These are phyloP conservation scores for Dissostichus mawsoni DNA, from an alignment of 2,113 vertebrate genomes.

Conservation along the genomic window DNA sequence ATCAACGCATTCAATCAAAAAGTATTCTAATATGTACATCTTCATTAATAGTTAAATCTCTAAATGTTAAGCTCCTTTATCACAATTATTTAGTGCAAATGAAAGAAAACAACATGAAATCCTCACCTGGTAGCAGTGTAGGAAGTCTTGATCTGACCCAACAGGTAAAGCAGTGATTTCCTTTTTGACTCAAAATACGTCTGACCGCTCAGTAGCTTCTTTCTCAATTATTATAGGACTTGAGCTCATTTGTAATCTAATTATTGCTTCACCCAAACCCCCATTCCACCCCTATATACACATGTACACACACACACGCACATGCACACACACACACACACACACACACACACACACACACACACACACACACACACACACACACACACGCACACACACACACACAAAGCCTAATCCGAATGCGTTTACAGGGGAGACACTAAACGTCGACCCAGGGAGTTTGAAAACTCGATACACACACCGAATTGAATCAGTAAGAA, in stretches of 20 bases:
- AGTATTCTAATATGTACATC: not conserved
- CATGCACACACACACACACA: slow-evolving; percentile 1
- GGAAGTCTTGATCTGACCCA: not conserved
- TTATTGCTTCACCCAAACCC: slow-evolving; percentile 42
- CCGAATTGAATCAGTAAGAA: too few species aligned
- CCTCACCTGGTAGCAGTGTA: slow-evolving; percentile 37
- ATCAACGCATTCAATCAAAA: not conserved
- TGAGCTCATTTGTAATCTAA: slow-evolving; percentile 40
- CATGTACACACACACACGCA: slow-evolving; percentile 5
- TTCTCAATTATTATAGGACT: slow-evolving; percentile 41
- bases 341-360: slow-evolving; percentile 14
- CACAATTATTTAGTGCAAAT: not conserved
- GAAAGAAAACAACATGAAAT: not conserved
- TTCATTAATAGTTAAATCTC: not conserved
- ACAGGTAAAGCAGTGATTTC: not conserved
- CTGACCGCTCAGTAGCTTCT: slow-evolving; percentile 8
- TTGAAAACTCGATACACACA: not conserved
- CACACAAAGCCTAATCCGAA: not conserved
- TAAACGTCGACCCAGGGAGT: not conserved
- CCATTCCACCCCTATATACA: not conserved
- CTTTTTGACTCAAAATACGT: not conserved
- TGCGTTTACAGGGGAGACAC: not conserved
- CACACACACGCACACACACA: not conserved
- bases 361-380: not conserved
- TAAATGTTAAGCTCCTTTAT: not conserved